Conservation (phyloP, 2,888 invertebrate species). For the Mallateleia sp. region DNA sequence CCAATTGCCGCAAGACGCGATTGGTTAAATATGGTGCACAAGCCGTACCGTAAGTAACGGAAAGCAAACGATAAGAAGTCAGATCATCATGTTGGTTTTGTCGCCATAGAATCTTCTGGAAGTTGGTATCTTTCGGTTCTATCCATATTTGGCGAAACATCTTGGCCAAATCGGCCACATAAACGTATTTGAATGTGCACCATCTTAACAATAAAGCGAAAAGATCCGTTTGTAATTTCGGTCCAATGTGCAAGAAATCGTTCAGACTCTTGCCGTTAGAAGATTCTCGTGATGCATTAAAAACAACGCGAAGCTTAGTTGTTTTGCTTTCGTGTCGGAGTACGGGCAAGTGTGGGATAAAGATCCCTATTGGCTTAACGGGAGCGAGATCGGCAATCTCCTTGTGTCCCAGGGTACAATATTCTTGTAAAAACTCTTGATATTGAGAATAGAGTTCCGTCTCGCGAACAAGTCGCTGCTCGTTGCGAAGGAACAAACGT, state of each 20-base stretch:
- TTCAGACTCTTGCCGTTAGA: background rate
- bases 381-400: too few species aligned
- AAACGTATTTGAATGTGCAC: background rate
- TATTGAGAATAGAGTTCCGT: too few species aligned
- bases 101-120: conserved; percentile 15
- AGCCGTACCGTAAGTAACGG: conserved; percentile 16
- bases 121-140: background rate
- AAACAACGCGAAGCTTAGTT: background rate
- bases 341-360: conserved; percentile 1
- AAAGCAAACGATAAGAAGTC: background rate
- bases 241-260: background rate
- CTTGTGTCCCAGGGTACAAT: too few species aligned
- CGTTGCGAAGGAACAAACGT: too few species aligned
- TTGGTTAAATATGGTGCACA: conserved; percentile 42
- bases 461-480: too few species aligned
- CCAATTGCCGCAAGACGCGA: conserved; percentile 27
- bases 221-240: background rate
- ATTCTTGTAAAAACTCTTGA: too few species aligned
- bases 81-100: background rate
- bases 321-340: background rate
- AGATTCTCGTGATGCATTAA: background rate
- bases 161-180: background rate
- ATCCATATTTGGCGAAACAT: conserved; percentile 1
- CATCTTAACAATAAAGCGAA: background rate
- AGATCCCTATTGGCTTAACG: too few species aligned